These are phyloP conservation scores for Gadopsis marmoratus DNA, from an alignment of 2,797 vertebrate genomes.

Conservation along the genomic window DNA sequence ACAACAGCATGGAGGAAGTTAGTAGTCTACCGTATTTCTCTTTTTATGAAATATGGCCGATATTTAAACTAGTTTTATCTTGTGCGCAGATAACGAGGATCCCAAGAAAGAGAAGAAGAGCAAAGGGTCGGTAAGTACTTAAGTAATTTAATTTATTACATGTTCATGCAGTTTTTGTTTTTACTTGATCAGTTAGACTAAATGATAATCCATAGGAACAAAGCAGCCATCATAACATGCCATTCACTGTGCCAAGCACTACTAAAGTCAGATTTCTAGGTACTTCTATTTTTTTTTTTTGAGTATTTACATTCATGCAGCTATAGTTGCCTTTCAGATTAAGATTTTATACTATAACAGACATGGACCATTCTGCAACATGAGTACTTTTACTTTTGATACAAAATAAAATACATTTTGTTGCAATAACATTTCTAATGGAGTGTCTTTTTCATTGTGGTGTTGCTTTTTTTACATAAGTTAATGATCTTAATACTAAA, in stretches of 20 bases:
- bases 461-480: background rate
- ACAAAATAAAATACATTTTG: background rate
- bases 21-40: background rate
- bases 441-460: background rate
- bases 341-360: background rate
- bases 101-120: constrained; percentile 55
- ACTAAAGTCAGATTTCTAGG: background rate
- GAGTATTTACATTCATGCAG: background rate
- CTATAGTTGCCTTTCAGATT: background rate
- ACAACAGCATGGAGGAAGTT: background rate
- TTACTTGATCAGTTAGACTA: background rate
- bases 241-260: background rate
- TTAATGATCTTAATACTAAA: background rate
- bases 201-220: background rate
- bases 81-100: constrained; percentile 72
- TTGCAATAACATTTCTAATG: background rate
- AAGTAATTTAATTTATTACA: accelerated
- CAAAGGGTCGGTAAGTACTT: constrained; percentile 74
- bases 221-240: background rate
- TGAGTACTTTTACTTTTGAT: too few species aligned
- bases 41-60: background rate
- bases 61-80: constrained; percentile 32
- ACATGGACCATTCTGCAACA: too few species aligned
- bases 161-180: background rate
- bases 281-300: background rate